A percentile compares a stretch with the other conserved stretches of the same genome.
Evolutionary conservation across 1,140 invertebrate genomes (phyloP).

Genomic region (Araneus ventricosus): DNA sequence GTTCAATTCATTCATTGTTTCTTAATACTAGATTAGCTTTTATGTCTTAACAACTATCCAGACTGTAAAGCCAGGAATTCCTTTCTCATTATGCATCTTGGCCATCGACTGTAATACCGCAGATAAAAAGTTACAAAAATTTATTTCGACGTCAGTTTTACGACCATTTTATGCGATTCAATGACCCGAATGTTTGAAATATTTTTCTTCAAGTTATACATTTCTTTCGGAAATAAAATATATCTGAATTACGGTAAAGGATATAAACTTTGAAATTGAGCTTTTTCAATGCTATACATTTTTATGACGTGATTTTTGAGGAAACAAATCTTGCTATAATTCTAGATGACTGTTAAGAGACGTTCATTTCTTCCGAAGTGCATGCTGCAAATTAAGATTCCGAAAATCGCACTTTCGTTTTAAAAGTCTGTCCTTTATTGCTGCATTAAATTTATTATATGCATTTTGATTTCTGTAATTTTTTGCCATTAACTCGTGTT

Average conservation of each 20-base stretch:
- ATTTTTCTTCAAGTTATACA: conserved; percentile 28
- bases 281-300: conserved; percentile 34
- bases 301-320: conserved; percentile 13
- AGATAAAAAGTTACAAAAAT: conserved; percentile 10
- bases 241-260: conserved; percentile 20
- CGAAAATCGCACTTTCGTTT: background rate
- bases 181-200: conserved; percentile 46
- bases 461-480: too few relatives aligned
- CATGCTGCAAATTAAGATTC: background rate
- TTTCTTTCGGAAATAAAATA: conserved; percentile 35
- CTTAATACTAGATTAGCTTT: background rate
- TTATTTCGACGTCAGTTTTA: conserved; percentile 45
- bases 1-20: background rate
- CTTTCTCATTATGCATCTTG: background rate
- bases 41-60: background rate
- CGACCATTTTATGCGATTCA: conserved; percentile 45
- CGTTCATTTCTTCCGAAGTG: background rate
- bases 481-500: too few relatives aligned
- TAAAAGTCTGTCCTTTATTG: background rate
- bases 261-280: conserved; percentile 40
- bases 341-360: conserved; percentile 4
- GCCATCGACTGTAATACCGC: background rate
- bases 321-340: conserved; percentile 45
- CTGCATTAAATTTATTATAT: background rate
- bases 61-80: background rate